Conservation (phyloP, 1,140 invertebrate species). For the Lepidostoma basale region DNA sequence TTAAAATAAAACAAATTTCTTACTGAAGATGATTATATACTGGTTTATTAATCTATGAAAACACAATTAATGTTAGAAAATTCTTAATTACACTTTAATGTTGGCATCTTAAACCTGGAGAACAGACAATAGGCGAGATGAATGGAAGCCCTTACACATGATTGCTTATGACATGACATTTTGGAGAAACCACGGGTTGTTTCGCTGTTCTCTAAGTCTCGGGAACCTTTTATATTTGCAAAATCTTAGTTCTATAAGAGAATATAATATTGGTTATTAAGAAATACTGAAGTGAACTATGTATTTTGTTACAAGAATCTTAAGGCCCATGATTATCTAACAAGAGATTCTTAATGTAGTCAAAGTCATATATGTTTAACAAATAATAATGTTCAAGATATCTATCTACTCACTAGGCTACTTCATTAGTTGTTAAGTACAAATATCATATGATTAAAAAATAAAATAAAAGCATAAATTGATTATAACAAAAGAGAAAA, state of each 20-base stretch:
- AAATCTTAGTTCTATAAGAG: no score
- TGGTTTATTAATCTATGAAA: conserved; percentile 26
- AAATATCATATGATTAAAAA: no score
- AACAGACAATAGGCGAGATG: conserved; percentile 8
- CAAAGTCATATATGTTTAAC: no score
- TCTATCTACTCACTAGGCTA: no score
- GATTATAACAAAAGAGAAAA: no score
- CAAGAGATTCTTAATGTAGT: conserved; percentile 16
- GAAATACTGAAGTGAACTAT: conserved; percentile 18
- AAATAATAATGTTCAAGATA: no score
- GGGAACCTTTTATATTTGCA: neutral
- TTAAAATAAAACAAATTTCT: conserved; percentile 4
- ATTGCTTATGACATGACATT: neutral
- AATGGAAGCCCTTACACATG: conserved; percentile 9
- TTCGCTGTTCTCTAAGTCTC: conserved; percentile 7
- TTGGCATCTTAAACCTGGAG: conserved; percentile 16
- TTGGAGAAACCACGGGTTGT: neutral
- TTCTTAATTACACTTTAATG: conserved; percentile 9
- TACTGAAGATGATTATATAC: conserved; percentile 11
- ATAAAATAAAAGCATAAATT: no score
- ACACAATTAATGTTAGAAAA: conserved; percentile 13
- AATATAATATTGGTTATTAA: neutral
- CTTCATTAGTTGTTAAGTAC: no score
- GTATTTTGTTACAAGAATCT: conserved; percentile 11
- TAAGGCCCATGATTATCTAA: conserved; percentile 21